Conservation (phyloP, 2,113 vertebrate species). For the Salvelinus sp. region DNA sequence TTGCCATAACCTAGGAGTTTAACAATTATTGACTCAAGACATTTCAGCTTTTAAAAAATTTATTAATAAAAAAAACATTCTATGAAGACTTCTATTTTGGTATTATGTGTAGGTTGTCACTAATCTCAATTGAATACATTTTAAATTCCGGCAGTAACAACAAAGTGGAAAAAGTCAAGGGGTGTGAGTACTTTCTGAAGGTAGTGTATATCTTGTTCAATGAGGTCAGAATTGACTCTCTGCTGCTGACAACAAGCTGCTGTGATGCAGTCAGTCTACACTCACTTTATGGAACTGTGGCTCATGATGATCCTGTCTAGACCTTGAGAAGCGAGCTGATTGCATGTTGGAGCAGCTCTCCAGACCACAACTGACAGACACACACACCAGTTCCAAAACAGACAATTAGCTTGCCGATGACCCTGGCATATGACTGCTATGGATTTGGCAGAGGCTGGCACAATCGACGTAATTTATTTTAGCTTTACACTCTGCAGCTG, state of each 20-base stretch:
- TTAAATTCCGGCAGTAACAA: too few relatives aligned
- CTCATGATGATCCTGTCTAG: slow-evolving; percentile 5
- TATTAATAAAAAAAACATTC: too few relatives aligned
- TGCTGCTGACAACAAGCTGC: background rate
- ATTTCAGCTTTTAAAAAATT: too few relatives aligned
- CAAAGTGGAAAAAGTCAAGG: too few relatives aligned
- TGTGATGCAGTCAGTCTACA: background rate
- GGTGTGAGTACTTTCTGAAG: too few relatives aligned
- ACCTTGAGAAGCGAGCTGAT: slow-evolving; percentile 27
- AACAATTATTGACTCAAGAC: too few relatives aligned
- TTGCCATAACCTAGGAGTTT: too few relatives aligned
- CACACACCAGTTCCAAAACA: slow-evolving; percentile 16
- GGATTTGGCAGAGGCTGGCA: background rate
- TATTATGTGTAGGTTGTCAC: too few relatives aligned
- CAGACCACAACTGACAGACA: background rate
- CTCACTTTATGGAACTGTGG: background rate
- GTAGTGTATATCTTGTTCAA: too few relatives aligned
- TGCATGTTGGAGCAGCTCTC: background rate
- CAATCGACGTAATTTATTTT: background rate
- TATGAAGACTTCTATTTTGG: too few relatives aligned
- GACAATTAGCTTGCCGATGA: background rate
- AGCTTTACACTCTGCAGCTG: background rate
- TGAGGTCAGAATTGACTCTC: background rate
- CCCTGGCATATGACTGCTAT: slow-evolving; percentile 2
- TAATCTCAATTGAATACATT: too few relatives aligned